Base-by-base conservation (phyloP, 2,797 vertebrate species). In the Sitta carolinensis region DNA sequence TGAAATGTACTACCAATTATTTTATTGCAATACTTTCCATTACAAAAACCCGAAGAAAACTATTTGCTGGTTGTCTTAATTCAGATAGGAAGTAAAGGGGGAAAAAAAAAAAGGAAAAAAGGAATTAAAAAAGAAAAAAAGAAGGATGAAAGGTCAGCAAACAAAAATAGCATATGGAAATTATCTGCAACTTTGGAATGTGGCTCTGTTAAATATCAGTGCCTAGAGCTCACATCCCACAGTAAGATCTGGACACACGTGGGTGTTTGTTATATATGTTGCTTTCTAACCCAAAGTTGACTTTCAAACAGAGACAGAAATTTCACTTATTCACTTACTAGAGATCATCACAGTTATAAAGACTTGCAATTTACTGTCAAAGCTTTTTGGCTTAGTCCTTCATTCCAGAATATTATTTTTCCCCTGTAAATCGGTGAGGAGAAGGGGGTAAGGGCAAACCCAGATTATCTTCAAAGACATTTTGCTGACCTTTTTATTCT, bases 161-260 rank as follows among this genome's bases (percentile, higher is more conserved):
- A 73, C 48, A 91, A 84, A 92, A 94, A 84, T 66, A 95, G 67
- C n/a, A 13, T 67, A 76, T 90, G 84, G 34, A 89, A 91, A 67
- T 82, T 26, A 43, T 84, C 30, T 85, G 61, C 61, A 83, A 26
- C n/a, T 68, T 72, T 91, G 34, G 75, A 89, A 87, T 80, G 78
- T 52, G 14, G 6, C 25, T 85, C 67, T 77, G 45, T 69, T 90
- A 96, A 96, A 91, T 94, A 94, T 83, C 87, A 87, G 50, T 63
- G 63, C 62, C 57, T 91, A 77, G 50, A 89, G 22, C 64, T 91
- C 84, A 63, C 45, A 80, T 79, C 74, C 63, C 64, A 63, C 67
- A 38, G 69, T 80, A 84, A 74, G 81, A 82, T 91, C 52, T 90
- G 84, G 84, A 82, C 70, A 63, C 73, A 66, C 45, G 81, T 94